Conservation (phyloP, 1,140 invertebrate species). For the Kradibia gibbosae region DNA sequence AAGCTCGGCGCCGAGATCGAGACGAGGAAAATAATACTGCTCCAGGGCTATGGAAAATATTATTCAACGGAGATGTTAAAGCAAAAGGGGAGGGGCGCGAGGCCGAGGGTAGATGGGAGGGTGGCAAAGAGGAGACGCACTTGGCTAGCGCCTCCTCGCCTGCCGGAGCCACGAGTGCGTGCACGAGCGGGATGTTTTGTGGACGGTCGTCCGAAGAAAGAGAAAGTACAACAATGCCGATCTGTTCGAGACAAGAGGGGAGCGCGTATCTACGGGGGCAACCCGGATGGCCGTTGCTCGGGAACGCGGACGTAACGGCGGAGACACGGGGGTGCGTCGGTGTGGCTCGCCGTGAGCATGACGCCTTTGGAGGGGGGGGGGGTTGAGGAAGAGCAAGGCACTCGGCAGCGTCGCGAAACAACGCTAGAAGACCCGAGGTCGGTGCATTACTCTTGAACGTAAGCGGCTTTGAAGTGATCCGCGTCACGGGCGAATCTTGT, state of each 20-base stretch:
- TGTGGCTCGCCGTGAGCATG: not conserved
- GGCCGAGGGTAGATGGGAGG: not conserved
- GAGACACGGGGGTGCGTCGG: not conserved
- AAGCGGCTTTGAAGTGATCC: constrained; percentile 51
- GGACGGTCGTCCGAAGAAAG: not conserved
- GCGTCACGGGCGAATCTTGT: constrained; percentile 26
- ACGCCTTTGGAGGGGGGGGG: no score
- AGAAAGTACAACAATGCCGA: not conserved
- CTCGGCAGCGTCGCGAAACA: constrained; percentile 26
- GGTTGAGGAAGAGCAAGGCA: not conserved
- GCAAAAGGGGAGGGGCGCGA: no score
- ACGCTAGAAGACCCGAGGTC: constrained; percentile 48
- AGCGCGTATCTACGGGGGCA: not conserved
- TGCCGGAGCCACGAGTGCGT: no score
- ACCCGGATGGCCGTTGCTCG: no score
- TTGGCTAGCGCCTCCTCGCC: not conserved
- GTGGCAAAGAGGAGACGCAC: not conserved
- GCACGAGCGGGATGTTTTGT: not conserved
- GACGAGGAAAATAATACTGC: not conserved
- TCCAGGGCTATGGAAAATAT: not conserved
- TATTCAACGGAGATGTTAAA: not conserved
- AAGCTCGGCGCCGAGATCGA: not conserved
- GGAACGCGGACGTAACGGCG: no score
- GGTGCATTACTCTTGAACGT: constrained; percentile 46
- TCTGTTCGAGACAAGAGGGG: not conserved